These are phyloP conservation scores for Drosophila nigritarsus DNA, from an alignment of 2,888 invertebrate species.

Conservation along the genomic window DNA sequence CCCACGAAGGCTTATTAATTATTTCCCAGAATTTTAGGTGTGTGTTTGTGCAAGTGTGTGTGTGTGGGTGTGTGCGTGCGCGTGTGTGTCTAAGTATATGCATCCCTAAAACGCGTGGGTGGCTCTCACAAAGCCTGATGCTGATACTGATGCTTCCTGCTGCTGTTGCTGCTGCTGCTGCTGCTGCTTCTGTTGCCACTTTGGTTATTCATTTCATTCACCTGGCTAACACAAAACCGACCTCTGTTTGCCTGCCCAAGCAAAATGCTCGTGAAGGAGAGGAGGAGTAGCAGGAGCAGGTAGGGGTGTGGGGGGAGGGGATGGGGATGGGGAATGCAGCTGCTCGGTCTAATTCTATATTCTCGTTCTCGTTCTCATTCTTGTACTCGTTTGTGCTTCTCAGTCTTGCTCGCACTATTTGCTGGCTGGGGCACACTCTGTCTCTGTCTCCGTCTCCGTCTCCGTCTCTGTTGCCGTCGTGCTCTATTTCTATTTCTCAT, in stretches of 20 bases:
- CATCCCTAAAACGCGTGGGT: conserved; percentile 55
- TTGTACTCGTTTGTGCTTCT: not conserved
- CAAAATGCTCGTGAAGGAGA: not conserved
- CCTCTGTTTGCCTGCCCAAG: conserved; percentile 7
- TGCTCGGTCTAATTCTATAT: not conserved
- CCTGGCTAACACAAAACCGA: conserved; percentile 24
- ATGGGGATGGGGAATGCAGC: conserved; percentile 5
- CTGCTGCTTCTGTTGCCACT: conserved; percentile 7
- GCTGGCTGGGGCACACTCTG: not conserved
- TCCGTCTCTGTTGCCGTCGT: conserved; percentile 5
- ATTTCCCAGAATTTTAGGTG: conserved; percentile 37
- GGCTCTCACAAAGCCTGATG: conserved; percentile 9
- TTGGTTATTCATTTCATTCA: conserved; percentile 40
- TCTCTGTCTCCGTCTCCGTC: not conserved
- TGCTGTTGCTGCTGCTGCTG: not conserved
- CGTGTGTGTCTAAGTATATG: conserved; percentile 30
- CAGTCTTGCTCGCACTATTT: not conserved
- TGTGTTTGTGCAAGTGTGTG: not conserved
- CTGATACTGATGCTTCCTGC: not conserved
- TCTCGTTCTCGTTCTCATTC: not conserved
- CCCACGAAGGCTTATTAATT: conserved; percentile 58
- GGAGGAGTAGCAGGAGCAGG: not conserved
- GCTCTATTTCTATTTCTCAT: conserved; percentile 9
- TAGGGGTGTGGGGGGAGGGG: not conserved
- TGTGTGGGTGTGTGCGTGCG: conserved; percentile 4